A percentile compares a stretch with the other conserved stretches of the same genome.
These are phyloP conservation scores for Sarcophilus harrisii DNA, from an alignment of 2,797 vertebrate genomes.

Conservation along the genomic window DNA sequence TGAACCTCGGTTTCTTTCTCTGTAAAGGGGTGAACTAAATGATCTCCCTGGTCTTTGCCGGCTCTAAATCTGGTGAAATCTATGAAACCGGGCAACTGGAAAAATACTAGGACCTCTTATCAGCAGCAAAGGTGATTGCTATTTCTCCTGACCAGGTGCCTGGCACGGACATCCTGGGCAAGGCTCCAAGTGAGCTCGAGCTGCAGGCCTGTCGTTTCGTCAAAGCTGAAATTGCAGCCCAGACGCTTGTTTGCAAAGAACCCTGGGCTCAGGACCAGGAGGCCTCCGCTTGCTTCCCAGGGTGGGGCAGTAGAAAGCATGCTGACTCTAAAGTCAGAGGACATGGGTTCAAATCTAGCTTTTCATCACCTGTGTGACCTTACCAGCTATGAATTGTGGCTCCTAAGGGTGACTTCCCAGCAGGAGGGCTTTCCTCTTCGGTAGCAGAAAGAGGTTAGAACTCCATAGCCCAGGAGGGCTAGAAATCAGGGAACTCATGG, in stretches of 20 bases:
- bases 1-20: neutral
- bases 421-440: too few species aligned
- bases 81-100: constrained; percentile 65
- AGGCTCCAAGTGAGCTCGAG: constrained; percentile 49
- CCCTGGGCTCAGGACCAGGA: neutral
- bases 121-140: constrained; percentile 75
- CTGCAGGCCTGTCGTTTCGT: constrained; percentile 57
- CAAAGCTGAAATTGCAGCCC: constrained; percentile 32
- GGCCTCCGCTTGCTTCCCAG: neutral
- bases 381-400: neutral
- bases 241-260: constrained; percentile 2
- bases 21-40: neutral
- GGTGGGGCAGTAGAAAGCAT: neutral
- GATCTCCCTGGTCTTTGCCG: neutral
- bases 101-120: constrained; percentile 77
- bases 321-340: constrained; percentile 1
- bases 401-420: too few species aligned
- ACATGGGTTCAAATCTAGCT: neutral
- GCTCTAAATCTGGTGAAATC: neutral
- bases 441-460: too few species aligned
- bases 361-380: neutral
- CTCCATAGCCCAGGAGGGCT: neutral
- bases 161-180: constrained; percentile 61
- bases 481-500: neutral
- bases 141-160: constrained; percentile 74